Base-by-base conservation (phyloP, 2,797 vertebrate species). In the Melanotaenia trifasciata region DNA sequence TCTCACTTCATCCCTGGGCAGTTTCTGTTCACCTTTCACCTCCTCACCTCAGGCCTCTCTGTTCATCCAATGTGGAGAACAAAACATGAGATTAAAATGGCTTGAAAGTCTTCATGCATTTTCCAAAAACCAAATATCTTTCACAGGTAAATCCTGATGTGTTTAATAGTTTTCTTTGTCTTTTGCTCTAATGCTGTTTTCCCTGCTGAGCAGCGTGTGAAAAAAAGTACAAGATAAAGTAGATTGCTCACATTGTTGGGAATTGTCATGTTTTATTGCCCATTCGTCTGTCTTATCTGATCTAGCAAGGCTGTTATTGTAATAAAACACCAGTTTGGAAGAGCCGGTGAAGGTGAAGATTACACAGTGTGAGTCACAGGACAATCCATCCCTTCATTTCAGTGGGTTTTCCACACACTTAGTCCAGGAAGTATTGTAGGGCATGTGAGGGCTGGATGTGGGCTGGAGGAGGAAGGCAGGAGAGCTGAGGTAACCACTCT, bases 371-470 rank as follows among this genome's bases (percentile, higher is more conserved):
- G 83, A 88, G 85, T 77, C 84, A 81, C 76, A 74, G 71, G 76
- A 91, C 90, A 92, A 88, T 91, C 86, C 72, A 62, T 74, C 80
- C 85, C 88, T 90, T 89, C 85, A 87, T 89, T 61, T 72, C 74
- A 71, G 75, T 73, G 84, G 80, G 77, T 80, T 89, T 90, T 92
- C 87, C 89, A 83, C 78, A 74, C 58, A 84, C 63, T 85, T 70
- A 30, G 64, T 90, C 81, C 87, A 91, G 90, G 88, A 93, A 91
- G 90, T 83, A 58, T 64, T 50, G 67, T 13, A 30, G 72, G 76
- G 84, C 87, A 80, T 86, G 91, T 93, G 87, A 84, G 88, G 88
- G 90, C 84, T 92, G 85, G 85, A 89, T 87, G 87, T 84, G 85
- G 92, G 86, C 77, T 80, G 80, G 61, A 79, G 80, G 78, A 77